Base-by-base conservation (phyloP, 2,797 vertebrate species). In the Lagodon rhomboides region DNA sequence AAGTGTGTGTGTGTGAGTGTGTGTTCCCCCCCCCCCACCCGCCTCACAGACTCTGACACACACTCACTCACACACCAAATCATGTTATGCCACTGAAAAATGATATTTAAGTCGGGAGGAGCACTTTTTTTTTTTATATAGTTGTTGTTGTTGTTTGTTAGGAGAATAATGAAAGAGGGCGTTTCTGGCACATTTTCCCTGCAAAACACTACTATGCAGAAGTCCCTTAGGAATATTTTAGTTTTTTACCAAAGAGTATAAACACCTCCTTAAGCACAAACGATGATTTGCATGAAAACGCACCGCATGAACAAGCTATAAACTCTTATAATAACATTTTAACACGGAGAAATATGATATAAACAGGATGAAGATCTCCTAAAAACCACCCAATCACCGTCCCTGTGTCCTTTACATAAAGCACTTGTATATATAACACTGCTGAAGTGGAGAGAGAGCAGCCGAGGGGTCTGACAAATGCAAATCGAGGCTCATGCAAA, bases 31-130 rank as follows among this genome's bases (percentile, higher is more conserved):
- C 34, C 53, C 27, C 50, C 74, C 60, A 20, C 72, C 68, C 85
- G 43, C 85, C 79, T 83, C 84, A 67, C 44, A 56, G 67, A 74
- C 75, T 71, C 87, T 75, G 63, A 79, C 73, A 83, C 89, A 74
- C 85, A 68, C 75, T 18, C 38, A 53, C 65, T 74, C 75, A 55
- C 66, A 76, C 64, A 64, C 68, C 62, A 71, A 59, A 80, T 49
- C 68, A 79, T 46, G 38, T 74, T 69, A 69, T 73, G 58, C 53
- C 30, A 78, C 27, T 7, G 25, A 44, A 50, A 34, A 22, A 73
- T 4, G 2, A 41, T 7, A 22, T 12, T 34, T 55, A 13, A 25
- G 1, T 53, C 23, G 59, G 9, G 13, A 5, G 30, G 13, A 70
- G 3, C 30, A 75, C 63, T 63, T 64, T 22, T 62, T 59, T 34